Evolutionary conservation across 2,797 vertebrate genomes (phyloP).

Genomic region (Graptemys geographica): DNA sequence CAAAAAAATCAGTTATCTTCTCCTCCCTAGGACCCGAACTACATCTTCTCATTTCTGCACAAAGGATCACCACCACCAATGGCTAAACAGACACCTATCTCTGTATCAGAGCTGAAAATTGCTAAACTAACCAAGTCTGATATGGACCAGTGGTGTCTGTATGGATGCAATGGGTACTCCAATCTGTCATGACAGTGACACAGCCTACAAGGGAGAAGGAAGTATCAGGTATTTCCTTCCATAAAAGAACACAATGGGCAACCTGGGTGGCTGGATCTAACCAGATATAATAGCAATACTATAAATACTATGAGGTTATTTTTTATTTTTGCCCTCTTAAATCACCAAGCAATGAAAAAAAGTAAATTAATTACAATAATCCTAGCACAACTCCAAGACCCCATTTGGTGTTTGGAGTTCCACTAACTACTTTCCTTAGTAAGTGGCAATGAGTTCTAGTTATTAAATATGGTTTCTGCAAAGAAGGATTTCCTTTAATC

Average conservation of each 20-base stretch:
- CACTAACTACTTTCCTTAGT: neutral
- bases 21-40: neutral
- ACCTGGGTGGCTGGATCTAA: neutral
- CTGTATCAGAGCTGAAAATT: neutral
- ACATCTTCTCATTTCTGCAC: constrained; percentile 3
- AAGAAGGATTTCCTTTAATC: neutral
- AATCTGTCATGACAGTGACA: neutral
- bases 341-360: neutral
- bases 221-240: constrained; percentile 37
- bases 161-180: neutral
- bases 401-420: neutral
- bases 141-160: constrained; percentile 13
- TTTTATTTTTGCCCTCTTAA: rapidly evolving
- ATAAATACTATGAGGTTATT: neutral
- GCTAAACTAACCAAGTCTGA: neutral
- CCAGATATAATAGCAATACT: neutral
- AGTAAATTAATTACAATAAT: neutral
- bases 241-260: neutral
- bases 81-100: constrained; percentile 2
- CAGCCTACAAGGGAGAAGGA: neutral
- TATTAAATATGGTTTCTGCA: rapidly evolving
- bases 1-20: neutral
- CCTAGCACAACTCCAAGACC: neutral
- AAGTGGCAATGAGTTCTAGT: neutral
- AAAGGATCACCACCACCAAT: neutral